Percentiles rank a stretch among this genome's conserved stretches.
Evolutionary conservation across 2,888 invertebrate species (phyloP).

Genomic region (Diarsia dahlii): DNA sequence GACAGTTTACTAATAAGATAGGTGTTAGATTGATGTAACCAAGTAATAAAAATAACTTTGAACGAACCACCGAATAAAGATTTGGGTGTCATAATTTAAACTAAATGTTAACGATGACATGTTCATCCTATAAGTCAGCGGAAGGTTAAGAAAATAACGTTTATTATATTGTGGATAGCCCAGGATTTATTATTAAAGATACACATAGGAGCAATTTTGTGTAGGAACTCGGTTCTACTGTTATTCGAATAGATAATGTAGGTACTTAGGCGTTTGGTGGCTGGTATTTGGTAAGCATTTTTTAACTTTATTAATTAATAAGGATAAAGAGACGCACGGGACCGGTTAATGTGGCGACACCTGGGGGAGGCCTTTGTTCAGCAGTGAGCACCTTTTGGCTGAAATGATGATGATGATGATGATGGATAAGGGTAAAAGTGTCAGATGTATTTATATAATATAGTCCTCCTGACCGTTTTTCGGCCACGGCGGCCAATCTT

Average conservation of each 20-base stretch:
- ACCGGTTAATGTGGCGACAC: too few species aligned
- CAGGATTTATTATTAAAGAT: neutral
- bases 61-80: constrained; percentile 8
- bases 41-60: constrained; percentile 22
- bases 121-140: constrained; percentile 31
- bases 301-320: too few species aligned
- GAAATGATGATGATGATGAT: too few species aligned
- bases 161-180: neutral
- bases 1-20: constrained; percentile 19
- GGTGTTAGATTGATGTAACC: constrained; percentile 19
- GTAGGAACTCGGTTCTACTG: neutral
- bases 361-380: too few species aligned
- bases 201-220: neutral
- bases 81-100: constrained; percentile 39
- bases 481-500: too few species aligned
- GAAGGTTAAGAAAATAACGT: constrained; percentile 41
- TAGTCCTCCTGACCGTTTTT: too few species aligned
- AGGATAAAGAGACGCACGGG: too few species aligned
- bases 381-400: too few species aligned
- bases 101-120: constrained; percentile 46
- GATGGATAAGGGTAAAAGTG: too few species aligned
- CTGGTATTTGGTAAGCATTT: neutral
- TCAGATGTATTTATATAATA: too few species aligned
- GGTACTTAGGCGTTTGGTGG: neutral
- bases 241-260: neutral